A percentile compares a stretch with the other conserved stretches of the same genome.
Evolutionary conservation across 2,113 vertebrate genomes (phyloP).

Genomic region (Porphyrio hochstetteri): DNA sequence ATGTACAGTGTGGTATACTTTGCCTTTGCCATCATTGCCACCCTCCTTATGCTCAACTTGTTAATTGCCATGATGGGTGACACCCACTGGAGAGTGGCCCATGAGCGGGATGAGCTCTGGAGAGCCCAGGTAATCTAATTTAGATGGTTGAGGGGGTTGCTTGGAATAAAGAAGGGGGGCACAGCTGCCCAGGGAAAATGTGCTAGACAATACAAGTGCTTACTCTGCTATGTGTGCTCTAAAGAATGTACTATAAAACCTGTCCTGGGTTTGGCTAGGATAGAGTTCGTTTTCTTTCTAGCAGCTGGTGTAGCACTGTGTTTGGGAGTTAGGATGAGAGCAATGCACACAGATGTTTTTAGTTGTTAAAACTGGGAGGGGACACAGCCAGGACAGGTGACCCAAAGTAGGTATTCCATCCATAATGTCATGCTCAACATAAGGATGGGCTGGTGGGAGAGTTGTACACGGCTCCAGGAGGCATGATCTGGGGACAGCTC

Average conservation of each 20-base stretch:
- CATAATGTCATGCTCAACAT: too few species aligned
- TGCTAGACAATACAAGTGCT: neutral
- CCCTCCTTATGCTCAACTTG: conserved; percentile 89
- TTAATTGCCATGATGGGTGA: conserved; percentile 97
- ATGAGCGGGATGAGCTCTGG: conserved; percentile 93
- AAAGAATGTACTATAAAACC: neutral
- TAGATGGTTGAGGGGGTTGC: neutral
- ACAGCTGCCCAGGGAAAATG: neutral
- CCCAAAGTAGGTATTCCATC: too few species aligned
- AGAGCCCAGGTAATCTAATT: conserved; percentile 84
- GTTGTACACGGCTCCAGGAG: too few species aligned
- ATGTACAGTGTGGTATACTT: conserved; percentile 85
- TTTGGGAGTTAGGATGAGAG: too few species aligned
- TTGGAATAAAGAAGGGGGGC: neutral
- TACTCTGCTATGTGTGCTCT: neutral
- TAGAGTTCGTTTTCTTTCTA: too few species aligned
- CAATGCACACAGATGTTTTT: too few species aligned
- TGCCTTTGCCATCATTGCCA: conserved; percentile 86
- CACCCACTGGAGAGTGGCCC: conserved; percentile 91
- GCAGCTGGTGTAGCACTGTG: too few species aligned
- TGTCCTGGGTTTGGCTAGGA: too few species aligned
- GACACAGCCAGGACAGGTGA: too few species aligned
- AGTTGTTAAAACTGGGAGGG: too few species aligned
- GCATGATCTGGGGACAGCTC: too few species aligned
- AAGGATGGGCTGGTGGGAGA: too few species aligned